Conservation (phyloP, 2,888 invertebrate genomes). For the Petrophora chlorosata region DNA sequence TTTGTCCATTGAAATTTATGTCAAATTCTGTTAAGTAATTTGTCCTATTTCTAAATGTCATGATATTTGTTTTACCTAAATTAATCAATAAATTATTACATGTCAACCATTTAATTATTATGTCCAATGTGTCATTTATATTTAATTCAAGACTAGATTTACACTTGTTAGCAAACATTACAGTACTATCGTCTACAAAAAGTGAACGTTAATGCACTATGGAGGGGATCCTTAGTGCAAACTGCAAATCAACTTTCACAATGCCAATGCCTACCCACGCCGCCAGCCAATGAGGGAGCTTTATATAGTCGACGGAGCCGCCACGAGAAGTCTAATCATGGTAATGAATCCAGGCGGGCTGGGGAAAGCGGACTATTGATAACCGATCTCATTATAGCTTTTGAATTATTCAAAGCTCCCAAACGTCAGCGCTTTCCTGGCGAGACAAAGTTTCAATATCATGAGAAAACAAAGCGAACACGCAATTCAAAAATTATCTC, state of each 20-base stretch:
- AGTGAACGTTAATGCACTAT: constrained; percentile 44
- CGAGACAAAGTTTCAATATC: constrained; percentile 28
- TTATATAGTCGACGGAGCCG: constrained; percentile 40
- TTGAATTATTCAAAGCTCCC: constrained; percentile 62
- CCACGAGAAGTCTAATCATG: constrained; percentile 52
- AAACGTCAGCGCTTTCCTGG: constrained; percentile 30
- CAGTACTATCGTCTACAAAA: too few species aligned
- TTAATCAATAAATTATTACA: too few species aligned
- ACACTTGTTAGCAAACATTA: too few species aligned
- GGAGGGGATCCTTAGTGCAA: constrained; percentile 54
- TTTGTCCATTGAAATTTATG: too few species aligned
- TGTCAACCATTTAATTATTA: too few species aligned
- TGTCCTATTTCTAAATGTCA: too few species aligned
- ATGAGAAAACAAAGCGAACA: constrained; percentile 21
- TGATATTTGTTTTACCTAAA: too few species aligned
- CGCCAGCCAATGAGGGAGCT: constrained; percentile 48
- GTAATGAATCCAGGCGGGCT: constrained; percentile 46
- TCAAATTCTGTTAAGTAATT: too few species aligned
- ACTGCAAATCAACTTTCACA: constrained; percentile 77
- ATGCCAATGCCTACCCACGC: constrained; percentile 48
- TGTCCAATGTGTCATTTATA: too few species aligned
- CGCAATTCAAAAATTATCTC: constrained; percentile 23
- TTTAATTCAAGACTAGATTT: too few species aligned
- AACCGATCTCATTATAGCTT: constrained; percentile 54
- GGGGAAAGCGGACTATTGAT: constrained; percentile 49